phyloP scores from a whole-genome alignment of 2,113 vertebrate species.

The Noctilio leporinus region DNA sequence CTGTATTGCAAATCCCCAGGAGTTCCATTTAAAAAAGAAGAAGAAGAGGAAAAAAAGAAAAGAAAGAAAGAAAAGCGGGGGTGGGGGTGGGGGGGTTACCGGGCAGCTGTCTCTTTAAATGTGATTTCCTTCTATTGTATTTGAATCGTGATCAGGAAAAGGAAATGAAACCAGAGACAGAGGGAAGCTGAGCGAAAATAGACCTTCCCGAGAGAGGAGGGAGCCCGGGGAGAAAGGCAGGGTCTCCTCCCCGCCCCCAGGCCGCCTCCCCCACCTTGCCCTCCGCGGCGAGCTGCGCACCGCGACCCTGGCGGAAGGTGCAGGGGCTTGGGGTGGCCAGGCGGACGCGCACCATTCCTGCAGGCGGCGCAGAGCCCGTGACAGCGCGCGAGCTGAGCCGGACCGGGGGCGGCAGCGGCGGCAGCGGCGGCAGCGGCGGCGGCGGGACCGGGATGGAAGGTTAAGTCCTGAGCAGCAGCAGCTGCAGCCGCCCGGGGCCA shows the following conservation, averaged over 20 bases:
- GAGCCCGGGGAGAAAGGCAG: constrained; percentile 35
- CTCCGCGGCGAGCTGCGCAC: constrained; percentile 23
- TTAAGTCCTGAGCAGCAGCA: constrained; percentile 60
- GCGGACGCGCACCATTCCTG: constrained; percentile 38
- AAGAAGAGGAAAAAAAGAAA: constrained; percentile 30
- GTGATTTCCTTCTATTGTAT: constrained; percentile 98
- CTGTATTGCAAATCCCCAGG: constrained; percentile 74
- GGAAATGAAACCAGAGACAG: constrained; percentile 91
- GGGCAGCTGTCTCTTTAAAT: constrained; percentile 93
- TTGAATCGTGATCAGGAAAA: constrained; percentile 98
- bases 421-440: constrained; percentile 21
- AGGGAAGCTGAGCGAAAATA: constrained; percentile 81
- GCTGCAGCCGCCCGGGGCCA: constrained; percentile 40
- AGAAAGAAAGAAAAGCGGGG: neutral
- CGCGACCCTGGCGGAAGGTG: constrained; percentile 22
- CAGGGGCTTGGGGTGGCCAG: constrained; percentile 34
- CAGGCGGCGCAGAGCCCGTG: constrained; percentile 50
- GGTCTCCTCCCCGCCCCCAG: constrained; percentile 23
- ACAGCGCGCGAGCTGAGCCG: constrained; percentile 36
- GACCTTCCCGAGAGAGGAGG: constrained; percentile 67
- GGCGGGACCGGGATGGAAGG: constrained; percentile 72
- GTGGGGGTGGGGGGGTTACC: neutral
- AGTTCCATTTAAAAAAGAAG: constrained; percentile 73
- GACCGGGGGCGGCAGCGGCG: constrained; percentile 42
- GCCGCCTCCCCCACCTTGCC: constrained; percentile 39